Evolutionary conservation across 2,888 invertebrate species (phyloP), one percentile per base, ranked within the genome.

Genomic region (Flabesymbios commensalis): DNA sequence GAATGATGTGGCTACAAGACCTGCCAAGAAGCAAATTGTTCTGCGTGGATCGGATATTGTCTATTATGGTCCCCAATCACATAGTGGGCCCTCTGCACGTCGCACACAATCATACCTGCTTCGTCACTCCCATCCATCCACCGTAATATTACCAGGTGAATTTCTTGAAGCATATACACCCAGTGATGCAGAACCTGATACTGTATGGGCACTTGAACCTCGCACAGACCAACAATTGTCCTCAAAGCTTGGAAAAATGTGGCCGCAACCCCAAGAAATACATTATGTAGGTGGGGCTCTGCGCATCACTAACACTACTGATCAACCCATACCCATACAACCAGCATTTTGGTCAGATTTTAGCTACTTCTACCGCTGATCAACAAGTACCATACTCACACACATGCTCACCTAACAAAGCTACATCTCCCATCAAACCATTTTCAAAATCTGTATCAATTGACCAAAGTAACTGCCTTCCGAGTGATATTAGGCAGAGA

Each of bases 91-190:
- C 22, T n/a, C n/a, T n/a, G 43, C 29, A 4, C 7, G 57, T 31
- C 57, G 45, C 4, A 33, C 48, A 3, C 57, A 48, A 26, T 14
- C 47, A 17, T 57, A 26, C 28, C 31, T 57, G 4, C 19, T 57
- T 4, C 45, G 57, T 14, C 3, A 7, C 24, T 39, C 53, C 22
- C 22, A 29, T 5, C 7, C 19, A 14, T 24, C 10, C 4, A 19
- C 57, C 32, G 48, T 48, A 3, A 10, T 57, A 7, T 19, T 47
- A 3, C 57, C 57, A 19, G 57, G 57, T 7, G 47, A 48, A 26
- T 57, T 22, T 41, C 5, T 57, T 5, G 48, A 48, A 48, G n/a
- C n/a, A n/a, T n/a, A n/a, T n/a, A n/a, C n/a, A n/a, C n/a, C n/a
- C n/a, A n/a, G n/a, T n/a, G n/a, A n/a, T n/a, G n/a, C n/a, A n/a